Conservation (phyloP, 1,140 invertebrate species). For the Linepithema humile region DNA sequence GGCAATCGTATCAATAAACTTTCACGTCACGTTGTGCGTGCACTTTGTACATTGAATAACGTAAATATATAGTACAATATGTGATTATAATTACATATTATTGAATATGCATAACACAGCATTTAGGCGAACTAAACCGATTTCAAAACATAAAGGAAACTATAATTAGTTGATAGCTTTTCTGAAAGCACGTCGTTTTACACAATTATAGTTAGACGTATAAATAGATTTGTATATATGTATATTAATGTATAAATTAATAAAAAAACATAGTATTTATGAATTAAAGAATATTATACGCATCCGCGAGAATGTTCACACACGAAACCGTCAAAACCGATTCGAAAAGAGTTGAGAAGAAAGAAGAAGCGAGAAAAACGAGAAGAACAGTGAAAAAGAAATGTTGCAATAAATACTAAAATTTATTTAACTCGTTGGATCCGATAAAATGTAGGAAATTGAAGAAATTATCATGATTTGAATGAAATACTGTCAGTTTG, state of each 20-base stretch:
- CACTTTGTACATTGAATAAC: conserved; percentile 10
- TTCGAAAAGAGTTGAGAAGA: not conserved
- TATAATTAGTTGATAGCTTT: not conserved
- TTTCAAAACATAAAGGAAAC: conserved; percentile 4
- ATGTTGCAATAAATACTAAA: not conserved
- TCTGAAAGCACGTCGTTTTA: not conserved
- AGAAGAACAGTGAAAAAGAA: not conserved
- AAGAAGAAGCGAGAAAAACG: not conserved
- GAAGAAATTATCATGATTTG: not conserved
- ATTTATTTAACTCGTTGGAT: no score
- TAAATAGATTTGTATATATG: not conserved
- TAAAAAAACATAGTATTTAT: not conserved
- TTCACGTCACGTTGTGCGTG: not conserved
- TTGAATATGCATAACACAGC: not conserved
- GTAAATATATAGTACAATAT: not conserved
- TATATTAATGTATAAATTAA: not conserved
- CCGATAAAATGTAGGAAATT: no score
- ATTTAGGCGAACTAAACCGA: not conserved
- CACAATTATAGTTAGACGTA: not conserved
- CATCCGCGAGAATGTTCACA: not conserved
- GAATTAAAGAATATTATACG: conserved; percentile 3
- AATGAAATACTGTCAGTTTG: not conserved
- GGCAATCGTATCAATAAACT: conserved; percentile 23
- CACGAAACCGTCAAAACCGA: not conserved
- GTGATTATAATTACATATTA: conserved; percentile 37